phyloP scores from a whole-genome alignment of 2,113 vertebrate species.

The Spheniscus mendiculus region DNA sequence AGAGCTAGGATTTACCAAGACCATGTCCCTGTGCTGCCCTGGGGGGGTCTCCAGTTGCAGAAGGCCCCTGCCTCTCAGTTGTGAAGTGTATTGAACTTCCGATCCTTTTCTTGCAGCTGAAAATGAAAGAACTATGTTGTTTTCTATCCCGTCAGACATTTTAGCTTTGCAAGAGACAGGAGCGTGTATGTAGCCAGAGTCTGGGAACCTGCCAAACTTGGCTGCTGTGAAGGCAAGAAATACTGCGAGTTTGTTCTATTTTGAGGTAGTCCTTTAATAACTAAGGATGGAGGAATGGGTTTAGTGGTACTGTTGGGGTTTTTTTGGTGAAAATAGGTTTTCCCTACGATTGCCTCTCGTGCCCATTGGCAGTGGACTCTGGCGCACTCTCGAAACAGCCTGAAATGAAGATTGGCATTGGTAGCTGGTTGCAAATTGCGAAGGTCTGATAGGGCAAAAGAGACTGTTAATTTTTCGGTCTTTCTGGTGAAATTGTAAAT shows the following conservation, averaged over 20 bases:
- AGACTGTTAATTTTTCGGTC: background rate
- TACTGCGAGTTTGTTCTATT: background rate
- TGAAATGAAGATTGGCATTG: background rate
- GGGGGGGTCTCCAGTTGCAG: background rate
- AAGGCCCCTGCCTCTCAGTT: background rate
- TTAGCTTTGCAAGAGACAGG: background rate
- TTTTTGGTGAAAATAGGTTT: background rate
- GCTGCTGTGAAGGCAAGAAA: background rate
- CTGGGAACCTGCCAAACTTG: background rate
- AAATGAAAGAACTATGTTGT: background rate
- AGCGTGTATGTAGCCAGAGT: background rate
- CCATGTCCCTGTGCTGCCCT: background rate
- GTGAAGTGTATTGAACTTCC: background rate
- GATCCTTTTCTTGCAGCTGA: background rate
- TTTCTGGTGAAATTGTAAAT: background rate
- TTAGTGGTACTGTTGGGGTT: accelerated
- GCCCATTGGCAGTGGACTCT: background rate
- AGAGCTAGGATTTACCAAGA: background rate
- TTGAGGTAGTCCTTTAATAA: background rate
- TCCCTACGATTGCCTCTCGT: background rate
- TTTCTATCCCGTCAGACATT: background rate
- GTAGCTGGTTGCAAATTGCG: background rate
- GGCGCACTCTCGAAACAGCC: background rate
- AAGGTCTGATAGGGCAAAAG: background rate
- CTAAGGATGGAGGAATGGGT: background rate